phyloP scores from a whole-genome alignment of 2,113 vertebrate genomes.

The Progne subis region DNA sequence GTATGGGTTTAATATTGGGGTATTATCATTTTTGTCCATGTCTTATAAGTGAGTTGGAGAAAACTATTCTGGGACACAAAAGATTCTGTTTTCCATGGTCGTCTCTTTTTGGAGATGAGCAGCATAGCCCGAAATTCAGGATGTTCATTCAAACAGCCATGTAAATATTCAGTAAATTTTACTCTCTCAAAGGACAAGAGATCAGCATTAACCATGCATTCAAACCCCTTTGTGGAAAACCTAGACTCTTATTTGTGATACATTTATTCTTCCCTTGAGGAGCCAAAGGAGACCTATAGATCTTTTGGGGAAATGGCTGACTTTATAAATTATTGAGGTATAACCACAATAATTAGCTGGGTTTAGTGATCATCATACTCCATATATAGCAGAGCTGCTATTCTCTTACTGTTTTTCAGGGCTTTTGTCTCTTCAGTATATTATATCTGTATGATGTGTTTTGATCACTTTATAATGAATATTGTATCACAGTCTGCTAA shows the following conservation, averaged over 20 bases:
- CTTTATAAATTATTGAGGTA: slow-evolving; percentile 39
- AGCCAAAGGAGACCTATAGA: slow-evolving; percentile 17
- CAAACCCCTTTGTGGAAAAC: neutral
- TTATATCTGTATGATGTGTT: neutral
- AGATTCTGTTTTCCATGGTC: neutral
- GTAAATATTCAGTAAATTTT: neutral
- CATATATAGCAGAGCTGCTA: slow-evolving; percentile 4
- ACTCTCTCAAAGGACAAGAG: neutral
- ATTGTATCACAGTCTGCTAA: neutral
- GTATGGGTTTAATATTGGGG: neutral
- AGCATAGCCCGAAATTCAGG: neutral
- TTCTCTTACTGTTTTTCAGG: neutral
- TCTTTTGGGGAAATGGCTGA: neutral
- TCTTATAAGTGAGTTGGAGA: neutral
- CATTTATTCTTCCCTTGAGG: neutral
- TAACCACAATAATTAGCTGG: slow-evolving; percentile 22
- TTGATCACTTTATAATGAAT: slow-evolving; percentile 55
- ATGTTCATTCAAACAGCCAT: neutral
- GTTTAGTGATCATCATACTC: slow-evolving; percentile 5
- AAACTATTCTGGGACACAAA: neutral
- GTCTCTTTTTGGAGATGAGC: neutral
- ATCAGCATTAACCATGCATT: neutral
- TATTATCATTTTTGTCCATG: neutral
- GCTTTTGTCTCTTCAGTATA: slow-evolving; percentile 22
- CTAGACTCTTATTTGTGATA: neutral